These are phyloP conservation scores for Lysandra coridon DNA, from an alignment of 2,888 invertebrate species.

Conservation along the genomic window DNA sequence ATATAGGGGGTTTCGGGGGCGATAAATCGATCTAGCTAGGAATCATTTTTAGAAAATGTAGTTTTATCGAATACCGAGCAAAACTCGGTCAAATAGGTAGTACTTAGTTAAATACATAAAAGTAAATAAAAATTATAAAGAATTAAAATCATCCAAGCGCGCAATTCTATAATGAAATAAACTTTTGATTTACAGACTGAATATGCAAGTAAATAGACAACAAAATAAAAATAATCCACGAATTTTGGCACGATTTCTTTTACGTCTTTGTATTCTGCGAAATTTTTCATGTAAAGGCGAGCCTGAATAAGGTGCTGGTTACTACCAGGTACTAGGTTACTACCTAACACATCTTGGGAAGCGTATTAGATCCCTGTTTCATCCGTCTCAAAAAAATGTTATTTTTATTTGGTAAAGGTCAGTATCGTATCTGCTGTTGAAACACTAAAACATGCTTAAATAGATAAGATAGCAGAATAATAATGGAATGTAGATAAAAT, in stretches of 20 bases:
- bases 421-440: not conserved
- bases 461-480: too few species aligned
- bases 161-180: not conserved
- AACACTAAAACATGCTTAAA: too few species aligned
- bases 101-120: not conserved
- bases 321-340: not conserved
- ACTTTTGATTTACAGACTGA: not conserved
- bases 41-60: too few species aligned
- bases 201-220: not conserved
- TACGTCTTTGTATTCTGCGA: not conserved
- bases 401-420: too few species aligned
- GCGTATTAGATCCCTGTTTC: not conserved
- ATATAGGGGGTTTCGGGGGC: too few species aligned
- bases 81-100: too few species aligned
- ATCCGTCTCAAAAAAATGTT: not conserved
- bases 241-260: not conserved
- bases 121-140: not conserved
- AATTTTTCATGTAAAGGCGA: not conserved
- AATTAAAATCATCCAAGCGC: not conserved
- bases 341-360: not conserved
- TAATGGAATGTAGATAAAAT: too few species aligned
- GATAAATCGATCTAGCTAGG: too few species aligned
- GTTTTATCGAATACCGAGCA: too few species aligned
- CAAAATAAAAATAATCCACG: not conserved
- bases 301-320: not conserved